Conservation (phyloP, 1,140 invertebrate species). For the Araneus ventricosus region DNA sequence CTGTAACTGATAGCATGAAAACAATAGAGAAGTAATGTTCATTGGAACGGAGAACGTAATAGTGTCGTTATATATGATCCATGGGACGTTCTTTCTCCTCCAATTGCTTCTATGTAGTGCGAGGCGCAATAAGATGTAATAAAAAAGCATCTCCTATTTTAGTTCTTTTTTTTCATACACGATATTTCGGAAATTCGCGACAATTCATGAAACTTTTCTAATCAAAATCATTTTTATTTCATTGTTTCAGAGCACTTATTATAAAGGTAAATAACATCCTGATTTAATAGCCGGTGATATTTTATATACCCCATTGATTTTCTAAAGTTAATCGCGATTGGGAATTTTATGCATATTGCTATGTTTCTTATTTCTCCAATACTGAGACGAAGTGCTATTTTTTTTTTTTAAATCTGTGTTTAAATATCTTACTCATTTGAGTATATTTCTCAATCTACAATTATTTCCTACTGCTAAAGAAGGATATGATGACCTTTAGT, state of each 20-base stretch:
- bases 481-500: too few relatives aligned
- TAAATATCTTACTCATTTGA: too few relatives aligned
- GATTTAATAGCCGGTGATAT: not conserved
- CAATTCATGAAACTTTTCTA: slow-evolving; percentile 8
- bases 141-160: not conserved
- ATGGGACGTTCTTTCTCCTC: slow-evolving; percentile 45
- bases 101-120: slow-evolving; percentile 43
- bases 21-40: slow-evolving; percentile 54
- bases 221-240: not conserved
- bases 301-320: too few relatives aligned
- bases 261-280: not conserved
- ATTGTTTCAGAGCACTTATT: not conserved
- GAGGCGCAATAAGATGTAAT: not conserved
- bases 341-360: too few relatives aligned
- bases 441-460: too few relatives aligned
- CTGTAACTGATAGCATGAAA: slow-evolving; percentile 50
- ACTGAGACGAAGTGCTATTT: too few relatives aligned
- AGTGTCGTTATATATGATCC: slow-evolving; percentile 52
- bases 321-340: too few relatives aligned
- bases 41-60: slow-evolving; percentile 49
- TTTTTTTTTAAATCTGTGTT: too few relatives aligned
- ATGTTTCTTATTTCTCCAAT: too few relatives aligned
- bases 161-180: not conserved
- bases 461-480: too few relatives aligned
- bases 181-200: not conserved